Percentiles rank a stretch among this genome's conserved stretches.
Evolutionary conservation across 35 echinoderm and acorn worm genomes (phyloP).

Genomic region (Ophiothrix spiculata): DNA sequence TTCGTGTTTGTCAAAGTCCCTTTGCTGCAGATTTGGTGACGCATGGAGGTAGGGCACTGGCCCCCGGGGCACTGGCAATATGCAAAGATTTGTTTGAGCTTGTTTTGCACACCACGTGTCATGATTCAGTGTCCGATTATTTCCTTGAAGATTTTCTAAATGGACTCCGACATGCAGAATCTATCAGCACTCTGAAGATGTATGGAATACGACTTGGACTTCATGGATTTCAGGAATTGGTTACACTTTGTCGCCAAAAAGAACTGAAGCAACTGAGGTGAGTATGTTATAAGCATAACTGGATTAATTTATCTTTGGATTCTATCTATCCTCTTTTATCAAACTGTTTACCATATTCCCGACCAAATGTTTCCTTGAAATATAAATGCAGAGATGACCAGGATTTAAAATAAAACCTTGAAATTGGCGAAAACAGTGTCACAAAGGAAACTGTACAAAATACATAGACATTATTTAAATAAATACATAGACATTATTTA

Average conservation of each 20-base stretch:
- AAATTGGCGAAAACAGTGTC: too few species aligned
- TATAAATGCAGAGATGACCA: too few species aligned
- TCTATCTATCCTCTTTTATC: too few species aligned
- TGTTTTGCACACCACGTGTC: not conserved
- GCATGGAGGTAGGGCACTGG: not conserved
- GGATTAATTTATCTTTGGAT: too few species aligned
- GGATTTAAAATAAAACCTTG: too few species aligned
- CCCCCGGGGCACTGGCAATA: too few species aligned
- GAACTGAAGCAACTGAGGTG: not conserved
- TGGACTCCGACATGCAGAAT: not conserved
- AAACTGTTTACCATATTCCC: too few species aligned
- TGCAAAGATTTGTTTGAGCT: not conserved
- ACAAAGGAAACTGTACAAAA: too few species aligned
- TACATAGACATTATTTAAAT: too few species aligned
- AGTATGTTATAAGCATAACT: too few species aligned
- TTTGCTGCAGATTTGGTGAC: not conserved
- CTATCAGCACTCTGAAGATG: not conserved
- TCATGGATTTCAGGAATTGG: not conserved
- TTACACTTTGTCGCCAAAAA: not conserved
- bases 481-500: too few species aligned
- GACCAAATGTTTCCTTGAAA: too few species aligned
- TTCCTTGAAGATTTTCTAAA: not conserved
- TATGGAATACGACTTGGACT: not conserved
- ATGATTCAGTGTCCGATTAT: not conserved
- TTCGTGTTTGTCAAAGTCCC: not conserved